Evolutionary conservation across 2,797 vertebrate species (phyloP), one percentile per base, ranked within the genome.

Genomic region (Megalops cyprinoides): DNA sequence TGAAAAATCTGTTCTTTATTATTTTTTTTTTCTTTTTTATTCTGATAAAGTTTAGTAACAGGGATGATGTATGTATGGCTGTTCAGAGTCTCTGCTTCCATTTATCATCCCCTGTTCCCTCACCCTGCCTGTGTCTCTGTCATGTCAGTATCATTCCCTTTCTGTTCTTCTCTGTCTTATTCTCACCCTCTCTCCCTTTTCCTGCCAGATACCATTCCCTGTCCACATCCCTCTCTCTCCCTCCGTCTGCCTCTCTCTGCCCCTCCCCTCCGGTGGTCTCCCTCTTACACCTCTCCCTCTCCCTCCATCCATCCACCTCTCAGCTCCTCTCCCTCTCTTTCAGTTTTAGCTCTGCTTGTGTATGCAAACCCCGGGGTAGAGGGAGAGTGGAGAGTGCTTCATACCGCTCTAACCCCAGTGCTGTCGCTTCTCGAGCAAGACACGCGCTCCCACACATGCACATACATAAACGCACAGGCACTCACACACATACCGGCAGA

Each of bases 371-470:
- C 9, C 51, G 74, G 10, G 78, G 49, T 34, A 28, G 80, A 76
- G 71, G 60, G 77, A 87, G 83, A 86, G 84, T 84, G 74, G 80
- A 80, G 71, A 82, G 80, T 85, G 82, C 80, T 85, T 85, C 78
- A 80, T 80, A 79, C 81, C 15, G 58, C 81, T 12, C 37, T 34
- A 60, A 69, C 82, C 79, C 81, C 73, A 34, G 0, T 67, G 75
- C 71, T 81, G 88, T 85, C 87, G 84, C 84, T 60, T 74, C 15
- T 49, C 79, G 71, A n/a, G 12, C 20, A 71, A 15, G 34, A 15
- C 8, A 37, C 62, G 23, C 20, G 31, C 46, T 39, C 62, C 51
- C 46, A 69, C 39, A 1, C 74, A 65, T 46, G n/a, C 31, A 65
- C 12, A 1, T 15, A 14, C 0, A 37, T 31, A 65, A 12, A 62